A percentile compares a stretch with the other conserved stretches of the same genome.
Evolutionary conservation across 2,113 vertebrate genomes (phyloP).

Genomic region (Atlantisia rogersi): DNA sequence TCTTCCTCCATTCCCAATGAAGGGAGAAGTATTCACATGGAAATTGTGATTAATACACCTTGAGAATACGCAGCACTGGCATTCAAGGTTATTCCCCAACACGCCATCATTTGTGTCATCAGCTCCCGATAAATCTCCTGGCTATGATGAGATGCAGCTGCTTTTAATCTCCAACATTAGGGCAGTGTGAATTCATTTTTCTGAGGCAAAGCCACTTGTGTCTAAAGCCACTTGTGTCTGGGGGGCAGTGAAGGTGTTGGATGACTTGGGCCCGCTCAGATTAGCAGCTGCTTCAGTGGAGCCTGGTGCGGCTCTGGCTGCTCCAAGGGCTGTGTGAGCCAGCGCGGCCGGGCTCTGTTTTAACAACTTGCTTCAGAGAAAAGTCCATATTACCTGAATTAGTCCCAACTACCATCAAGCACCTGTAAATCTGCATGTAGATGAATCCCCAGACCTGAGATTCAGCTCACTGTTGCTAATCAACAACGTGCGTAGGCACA

Average conservation of each 20-base stretch:
- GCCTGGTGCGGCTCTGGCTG: neutral
- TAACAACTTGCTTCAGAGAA: neutral
- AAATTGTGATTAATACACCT: neutral
- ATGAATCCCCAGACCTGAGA: neutral
- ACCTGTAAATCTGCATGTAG: neutral
- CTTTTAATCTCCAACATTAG: slow-evolving; percentile 15
- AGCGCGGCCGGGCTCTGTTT: accelerated
- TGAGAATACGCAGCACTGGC: neutral
- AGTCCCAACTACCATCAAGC: neutral
- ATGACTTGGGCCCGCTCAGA: neutral
- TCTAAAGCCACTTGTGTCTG: neutral
- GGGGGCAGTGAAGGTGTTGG: neutral
- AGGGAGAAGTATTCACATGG: neutral
- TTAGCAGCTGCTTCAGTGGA: neutral
- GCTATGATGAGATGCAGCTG: neutral
- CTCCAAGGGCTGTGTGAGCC: accelerated
- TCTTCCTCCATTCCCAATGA: neutral
- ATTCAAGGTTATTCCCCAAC: slow-evolving; percentile 2
- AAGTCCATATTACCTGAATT: neutral
- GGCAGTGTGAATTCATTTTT: neutral
- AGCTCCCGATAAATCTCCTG: neutral
- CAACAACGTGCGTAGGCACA: neutral
- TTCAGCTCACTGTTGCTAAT: neutral
- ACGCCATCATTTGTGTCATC: neutral
- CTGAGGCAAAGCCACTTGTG: neutral